Base-by-base conservation (phyloP, 2,797 vertebrate genomes). In the Euthynnus affinis region DNA sequence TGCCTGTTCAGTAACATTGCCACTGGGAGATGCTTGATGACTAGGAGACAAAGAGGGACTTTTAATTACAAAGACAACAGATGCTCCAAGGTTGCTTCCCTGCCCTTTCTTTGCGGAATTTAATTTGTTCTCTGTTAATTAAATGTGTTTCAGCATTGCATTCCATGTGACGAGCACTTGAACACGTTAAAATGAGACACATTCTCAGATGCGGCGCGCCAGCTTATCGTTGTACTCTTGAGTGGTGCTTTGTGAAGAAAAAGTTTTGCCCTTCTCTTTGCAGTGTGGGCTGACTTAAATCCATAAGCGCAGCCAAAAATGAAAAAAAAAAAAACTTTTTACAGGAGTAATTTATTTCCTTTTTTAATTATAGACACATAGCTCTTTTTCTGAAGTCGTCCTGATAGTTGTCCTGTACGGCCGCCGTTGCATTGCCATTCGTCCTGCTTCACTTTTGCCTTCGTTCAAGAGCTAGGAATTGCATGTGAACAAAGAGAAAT, bases 61-160 rank as follows among this genome's bases (percentile, higher is more conserved):
- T 94, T 93, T 93, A 94, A 94, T 94, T 93, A 92, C 89, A 92
- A 91, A 92, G 87, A 92, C 85, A 91, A 84, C 87, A 92, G 86
- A 90, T 89, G 91, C 86, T 92, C 82, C 81, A 83, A 88, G 81
- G 87, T 89, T 87, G 78, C 85, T 74, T 84, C 82, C 63, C 83
- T 91, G 82, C 84, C 86, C 89, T 88, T 91, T 85, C 76, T 86
- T 85, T 86, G 79, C 40, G 70, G 90, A 67, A 92, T 93, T 92
- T 88, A 91, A 93, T 93, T 91, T 93, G 90, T 89, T 81, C 57
- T 83, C 82, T 85, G 86, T 88, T 93, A 93, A 94, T 94, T 92
- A 94, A 93, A 88, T 53, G 74, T 80, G 81, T 88, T 90, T 86
- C 76, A 46, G 58, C 71, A 55, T 86, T 85, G 71, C 80, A 29